Evolutionary conservation across 2,888 invertebrate species (phyloP).

Genomic region (Lycophotia porphyrea): DNA sequence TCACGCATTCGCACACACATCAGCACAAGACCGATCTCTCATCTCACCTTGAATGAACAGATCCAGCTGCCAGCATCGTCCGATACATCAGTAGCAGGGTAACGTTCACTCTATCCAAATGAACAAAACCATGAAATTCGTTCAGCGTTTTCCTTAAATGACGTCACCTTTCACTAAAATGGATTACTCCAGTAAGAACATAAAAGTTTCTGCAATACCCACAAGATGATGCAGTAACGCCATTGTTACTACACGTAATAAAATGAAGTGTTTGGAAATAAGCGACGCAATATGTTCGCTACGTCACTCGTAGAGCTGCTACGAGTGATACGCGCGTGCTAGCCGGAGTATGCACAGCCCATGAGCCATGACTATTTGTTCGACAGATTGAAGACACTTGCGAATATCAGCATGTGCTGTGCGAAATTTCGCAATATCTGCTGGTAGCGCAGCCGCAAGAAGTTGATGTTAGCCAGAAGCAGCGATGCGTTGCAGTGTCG

Average conservation of each 20-base stretch:
- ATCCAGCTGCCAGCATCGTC: background rate
- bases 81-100: background rate
- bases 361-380: background rate
- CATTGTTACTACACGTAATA: background rate
- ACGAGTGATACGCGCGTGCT: slow-evolving; percentile 14
- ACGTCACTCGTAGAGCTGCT: slow-evolving; percentile 16
- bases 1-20: background rate
- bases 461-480: background rate
- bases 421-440: background rate
- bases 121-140: slow-evolving; percentile 11
- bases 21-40: slow-evolving; percentile 15
- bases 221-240: slow-evolving; percentile 8
- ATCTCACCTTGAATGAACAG: slow-evolving; percentile 32
- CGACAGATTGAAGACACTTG: background rate
- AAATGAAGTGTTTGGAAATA: background rate
- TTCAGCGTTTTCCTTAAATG: slow-evolving; percentile 43
- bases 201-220: slow-evolving; percentile 4
- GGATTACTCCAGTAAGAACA: slow-evolving; percentile 8
- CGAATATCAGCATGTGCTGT: background rate
- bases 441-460: background rate
- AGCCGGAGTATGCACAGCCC: background rate
- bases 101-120: slow-evolving; percentile 6
- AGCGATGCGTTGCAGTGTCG: slow-evolving; percentile 24
- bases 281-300: background rate
- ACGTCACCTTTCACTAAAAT: slow-evolving; percentile 33